Conservation (phyloP, 2,888 invertebrate species). For the Lasioglossum vierecki region DNA sequence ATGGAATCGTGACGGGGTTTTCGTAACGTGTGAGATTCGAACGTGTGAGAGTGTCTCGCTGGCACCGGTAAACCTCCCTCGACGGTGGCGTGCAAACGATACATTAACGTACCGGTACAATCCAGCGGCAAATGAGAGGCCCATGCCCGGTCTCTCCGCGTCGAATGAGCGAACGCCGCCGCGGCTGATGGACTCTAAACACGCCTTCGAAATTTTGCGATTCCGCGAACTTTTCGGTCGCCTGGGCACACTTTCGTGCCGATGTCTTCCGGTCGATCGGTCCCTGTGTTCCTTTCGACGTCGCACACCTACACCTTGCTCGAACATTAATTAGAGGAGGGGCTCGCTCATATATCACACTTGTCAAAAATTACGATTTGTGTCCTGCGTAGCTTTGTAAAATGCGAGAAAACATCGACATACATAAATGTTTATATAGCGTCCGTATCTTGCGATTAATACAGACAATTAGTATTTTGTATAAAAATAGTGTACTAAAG, state of each 20-base stretch:
- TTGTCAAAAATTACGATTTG: background rate
- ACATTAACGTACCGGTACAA: slow-evolving; percentile 74
- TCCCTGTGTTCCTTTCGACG: slow-evolving; percentile 21
- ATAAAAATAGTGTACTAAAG: background rate
- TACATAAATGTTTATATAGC: background rate
- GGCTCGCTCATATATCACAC: background rate
- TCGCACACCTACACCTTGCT: slow-evolving; percentile 18
- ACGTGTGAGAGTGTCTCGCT: slow-evolving; percentile 75
- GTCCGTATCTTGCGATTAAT: background rate
- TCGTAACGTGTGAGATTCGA: slow-evolving; percentile 41
- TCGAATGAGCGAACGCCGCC: slow-evolving; percentile 75
- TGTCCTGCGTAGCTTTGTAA: background rate
- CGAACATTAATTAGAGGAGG: slow-evolving; percentile 43
- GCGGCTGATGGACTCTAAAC: slow-evolving; percentile 79
- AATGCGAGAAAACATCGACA: background rate
- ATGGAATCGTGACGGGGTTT: slow-evolving; percentile 53
- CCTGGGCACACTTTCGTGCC: slow-evolving; percentile 24
- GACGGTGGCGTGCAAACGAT: slow-evolving; percentile 67
- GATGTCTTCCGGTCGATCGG: slow-evolving; percentile 2
- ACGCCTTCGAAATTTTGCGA: slow-evolving; percentile 80
- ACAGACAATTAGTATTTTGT: background rate
- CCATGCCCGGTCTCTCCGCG: slow-evolving; percentile 73
- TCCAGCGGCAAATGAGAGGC: slow-evolving; percentile 81
- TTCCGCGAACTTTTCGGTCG: slow-evolving; percentile 77
- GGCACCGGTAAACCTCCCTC: slow-evolving; percentile 77